Base-by-base conservation (phyloP, 1,140 invertebrate genomes). In the Aphidius ervi region DNA sequence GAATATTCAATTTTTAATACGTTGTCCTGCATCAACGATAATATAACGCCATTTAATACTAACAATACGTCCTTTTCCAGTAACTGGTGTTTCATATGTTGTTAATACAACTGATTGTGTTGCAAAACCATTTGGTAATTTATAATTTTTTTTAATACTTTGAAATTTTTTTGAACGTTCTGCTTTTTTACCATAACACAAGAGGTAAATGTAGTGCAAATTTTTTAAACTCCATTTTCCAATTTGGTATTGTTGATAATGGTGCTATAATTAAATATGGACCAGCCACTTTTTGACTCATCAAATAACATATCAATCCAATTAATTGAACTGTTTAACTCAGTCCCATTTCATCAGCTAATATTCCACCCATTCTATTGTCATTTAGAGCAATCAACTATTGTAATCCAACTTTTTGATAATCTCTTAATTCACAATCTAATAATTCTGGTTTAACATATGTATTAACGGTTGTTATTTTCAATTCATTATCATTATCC, bases 341-440 rank as follows among this genome's bases (percentile, higher is more conserved):
- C 4, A 91, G 73, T 61, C 88, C 90, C 90, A 92, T 92, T 82
- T 92, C 90, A 80, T 92, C 90, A 6, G 87, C 90, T 37, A 92
- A 75, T 67, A 92, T 92, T 7, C 88, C 88, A 80, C 90, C 91
- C 4, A 91, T 65, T 16, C 86, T 83, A 71, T 89, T 86, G 59
- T 86, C 79, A 70, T 86, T 85, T 66, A 93, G 71, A 1, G 71
- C 58, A 69, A 81, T 82, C 0, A 89, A 65, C 88, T 87, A 89
- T 23, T 83, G 71, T 39, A 85, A 78, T 39, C 88, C 88, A 41
- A 82, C 75, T 10, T 82, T 64, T 71, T 89, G 88, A 71, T 88
- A 88, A n/a, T 77, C 65, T 52, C 83, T 67, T 52, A 89, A 72
- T 0, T 67, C 65, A 4, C 85, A 87, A 52, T 75, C 70, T 53